A percentile compares a stretch with the other conserved stretches of the same genome.
phyloP scores from a whole-genome alignment of 2,113 vertebrate species.

The Haliaeetus leucogaster region DNA sequence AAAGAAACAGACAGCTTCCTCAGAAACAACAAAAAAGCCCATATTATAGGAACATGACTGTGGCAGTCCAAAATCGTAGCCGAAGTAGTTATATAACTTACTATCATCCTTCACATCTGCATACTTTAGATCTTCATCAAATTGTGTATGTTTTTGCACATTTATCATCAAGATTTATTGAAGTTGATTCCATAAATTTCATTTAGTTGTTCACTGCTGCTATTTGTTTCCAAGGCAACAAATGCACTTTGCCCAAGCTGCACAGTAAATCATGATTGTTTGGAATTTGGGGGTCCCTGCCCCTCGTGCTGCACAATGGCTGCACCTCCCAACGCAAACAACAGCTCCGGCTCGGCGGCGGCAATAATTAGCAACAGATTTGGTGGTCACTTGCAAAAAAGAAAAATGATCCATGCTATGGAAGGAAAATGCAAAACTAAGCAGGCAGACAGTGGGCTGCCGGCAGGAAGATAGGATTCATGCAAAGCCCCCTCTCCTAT shows the following conservation, averaged over 20 bases:
- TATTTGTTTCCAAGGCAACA: slow-evolving; percentile 77
- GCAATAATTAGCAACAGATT: not conserved
- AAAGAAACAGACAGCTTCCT: slow-evolving; percentile 63
- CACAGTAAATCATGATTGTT: slow-evolving; percentile 35
- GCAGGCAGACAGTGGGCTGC: not conserved
- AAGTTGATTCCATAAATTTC: slow-evolving; percentile 72
- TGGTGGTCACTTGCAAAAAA: not conserved
- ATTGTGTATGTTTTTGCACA: slow-evolving; percentile 42
- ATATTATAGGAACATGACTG: not conserved
- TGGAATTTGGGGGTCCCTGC: slow-evolving; percentile 63
- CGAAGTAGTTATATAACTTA: slow-evolving; percentile 24
- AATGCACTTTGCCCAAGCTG: slow-evolving; percentile 65
- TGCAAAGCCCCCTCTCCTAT: not conserved
- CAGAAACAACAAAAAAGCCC: slow-evolving; percentile 35
- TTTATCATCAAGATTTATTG: slow-evolving; percentile 71
- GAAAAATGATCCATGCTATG: not conserved
- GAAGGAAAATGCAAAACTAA: not conserved
- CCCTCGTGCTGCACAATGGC: slow-evolving; percentile 10
- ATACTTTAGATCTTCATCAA: slow-evolving; percentile 44
- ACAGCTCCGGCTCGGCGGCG: not conserved
- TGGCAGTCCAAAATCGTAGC: not conserved
- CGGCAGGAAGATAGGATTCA: not conserved
- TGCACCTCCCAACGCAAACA: not conserved
- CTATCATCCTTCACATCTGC: slow-evolving; percentile 37
- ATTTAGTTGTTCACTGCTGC: slow-evolving; percentile 66